Evolutionary conservation across 2,888 invertebrate species (phyloP), one percentile per base, ranked within the genome.

Genomic region (Nemotelus pantherinus): DNA sequence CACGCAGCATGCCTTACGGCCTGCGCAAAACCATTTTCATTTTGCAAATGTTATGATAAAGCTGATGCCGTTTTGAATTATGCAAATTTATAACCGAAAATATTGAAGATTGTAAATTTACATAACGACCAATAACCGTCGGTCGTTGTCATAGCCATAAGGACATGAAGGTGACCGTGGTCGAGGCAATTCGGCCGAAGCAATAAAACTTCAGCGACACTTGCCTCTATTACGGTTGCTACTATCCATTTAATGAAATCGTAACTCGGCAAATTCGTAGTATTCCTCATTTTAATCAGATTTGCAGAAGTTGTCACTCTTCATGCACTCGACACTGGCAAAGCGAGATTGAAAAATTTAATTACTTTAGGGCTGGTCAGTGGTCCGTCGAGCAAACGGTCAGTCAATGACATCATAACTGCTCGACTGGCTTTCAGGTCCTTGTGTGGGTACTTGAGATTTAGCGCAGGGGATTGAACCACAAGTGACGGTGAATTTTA

Each of bases 91-190:
- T 68, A 67, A 77, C 67, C 68, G 68, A 67, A 77, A 77, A 77
- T 77, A 77, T 77, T 77, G 76, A 77, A 77, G 67, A 77, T 77
- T 77, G 76, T 77, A 77, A 77, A 77, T 77, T 77, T 77, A 67
- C 76, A 77, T 77, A 77, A 77, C 76, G 76, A 67, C 67, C 76
- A 77, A 67, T 77, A 77, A 77, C 76, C 76, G 76, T 77, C 75
- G 39, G 9, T 60, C 9, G 53, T 53, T 9, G 53, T 53, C 63
- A 43, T 63, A 9, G 63, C 43, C 25, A 39, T n/a, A 39, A 5
- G 58, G 25, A 58, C 58, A 25, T 58, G 2, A 25, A 5, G n/a
- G 1, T 3, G 58, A 25, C 5, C 58, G 9, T 25, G 39, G 39
- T 25, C 25, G 25, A 25, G 25, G 39, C 63, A 41, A 63, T 6